Evolutionary conservation across 2,888 invertebrate genomes (phyloP).

Genomic region (Bellardia bayeri): DNA sequence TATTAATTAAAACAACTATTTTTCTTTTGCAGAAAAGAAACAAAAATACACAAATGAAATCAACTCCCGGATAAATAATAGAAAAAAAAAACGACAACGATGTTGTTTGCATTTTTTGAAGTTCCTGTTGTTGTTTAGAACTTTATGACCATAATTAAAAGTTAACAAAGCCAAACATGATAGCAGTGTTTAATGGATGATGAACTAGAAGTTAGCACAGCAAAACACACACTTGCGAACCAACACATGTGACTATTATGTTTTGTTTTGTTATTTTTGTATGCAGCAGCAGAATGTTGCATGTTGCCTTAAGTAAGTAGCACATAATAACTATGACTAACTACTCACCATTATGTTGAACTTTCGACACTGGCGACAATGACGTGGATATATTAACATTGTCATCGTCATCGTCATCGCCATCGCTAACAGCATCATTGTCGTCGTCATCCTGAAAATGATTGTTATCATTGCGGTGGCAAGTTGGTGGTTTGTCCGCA

Average conservation of each 20-base stretch:
- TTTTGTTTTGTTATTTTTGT: slow-evolving; percentile 15
- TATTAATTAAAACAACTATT: not conserved
- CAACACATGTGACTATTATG: not conserved
- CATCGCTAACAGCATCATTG: slow-evolving; percentile 30
- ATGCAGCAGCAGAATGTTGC: not conserved
- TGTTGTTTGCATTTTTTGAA: slow-evolving; percentile 15
- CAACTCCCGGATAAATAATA: not conserved
- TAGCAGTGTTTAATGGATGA: slow-evolving; percentile 43
- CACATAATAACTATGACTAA: slow-evolving; percentile 66
- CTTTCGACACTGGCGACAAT: slow-evolving; percentile 62
- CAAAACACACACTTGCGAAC: not conserved
- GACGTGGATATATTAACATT: slow-evolving; percentile 65
- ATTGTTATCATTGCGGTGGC: slow-evolving; percentile 61
- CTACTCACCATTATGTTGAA: slow-evolving; percentile 74
- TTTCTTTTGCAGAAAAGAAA: not conserved
- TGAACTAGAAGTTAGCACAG: not conserved
- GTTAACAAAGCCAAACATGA: slow-evolving; percentile 78
- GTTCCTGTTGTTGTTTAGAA: slow-evolving; percentile 67
- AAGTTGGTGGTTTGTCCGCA: slow-evolving; percentile 59
- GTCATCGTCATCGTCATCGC: slow-evolving; percentile 56
- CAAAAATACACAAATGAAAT: not conserved
- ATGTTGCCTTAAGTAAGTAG: slow-evolving; percentile 29
- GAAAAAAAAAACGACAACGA: not conserved
- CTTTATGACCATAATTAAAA: slow-evolving; percentile 80
- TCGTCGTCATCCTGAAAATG: slow-evolving; percentile 40